Conservation (phyloP, 2,797 vertebrate species). For the Alectoris magna region DNA sequence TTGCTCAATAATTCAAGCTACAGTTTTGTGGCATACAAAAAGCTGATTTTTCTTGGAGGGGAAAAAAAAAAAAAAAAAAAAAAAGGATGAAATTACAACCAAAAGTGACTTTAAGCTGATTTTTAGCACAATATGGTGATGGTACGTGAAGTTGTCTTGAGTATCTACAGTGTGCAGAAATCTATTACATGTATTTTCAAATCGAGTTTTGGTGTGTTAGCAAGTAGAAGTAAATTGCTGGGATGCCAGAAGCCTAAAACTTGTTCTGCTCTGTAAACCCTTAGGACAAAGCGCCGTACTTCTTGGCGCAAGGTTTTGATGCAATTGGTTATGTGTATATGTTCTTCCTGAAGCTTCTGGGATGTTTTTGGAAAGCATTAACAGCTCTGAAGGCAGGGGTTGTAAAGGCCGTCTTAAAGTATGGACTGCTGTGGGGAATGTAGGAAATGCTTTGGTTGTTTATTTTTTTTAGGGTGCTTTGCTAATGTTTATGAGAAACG, state of each 20-base stretch:
- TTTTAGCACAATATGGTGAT: not conserved
- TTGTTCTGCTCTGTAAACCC: not conserved
- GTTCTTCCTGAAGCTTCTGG: not conserved
- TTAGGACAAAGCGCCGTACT: not conserved
- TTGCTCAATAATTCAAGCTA: not conserved
- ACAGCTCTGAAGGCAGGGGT: not conserved
- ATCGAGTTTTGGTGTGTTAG: not conserved
- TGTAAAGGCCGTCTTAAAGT: not conserved
- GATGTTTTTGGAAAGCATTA: not conserved
- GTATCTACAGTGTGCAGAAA: rapidly evolving
- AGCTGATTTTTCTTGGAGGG: not conserved
- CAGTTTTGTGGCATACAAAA: not conserved
- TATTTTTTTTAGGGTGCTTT: not conserved
- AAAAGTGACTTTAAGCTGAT: not conserved
- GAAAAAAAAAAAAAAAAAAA: not conserved
- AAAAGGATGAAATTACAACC: not conserved
- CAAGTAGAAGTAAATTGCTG: not conserved
- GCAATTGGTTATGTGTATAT: not conserved
- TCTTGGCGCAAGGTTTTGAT: not conserved
- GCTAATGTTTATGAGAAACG: not conserved
- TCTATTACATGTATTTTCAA: not conserved
- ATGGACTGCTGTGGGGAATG: not conserved
- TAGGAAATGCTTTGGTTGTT: not conserved
- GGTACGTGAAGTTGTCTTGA: not conserved
- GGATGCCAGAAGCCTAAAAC: not conserved